A percentile compares a stretch with the other conserved stretches of the same genome.
Evolutionary conservation across 2,797 vertebrate genomes (phyloP).

Genomic region (Pseudochirops corinnae): DNA sequence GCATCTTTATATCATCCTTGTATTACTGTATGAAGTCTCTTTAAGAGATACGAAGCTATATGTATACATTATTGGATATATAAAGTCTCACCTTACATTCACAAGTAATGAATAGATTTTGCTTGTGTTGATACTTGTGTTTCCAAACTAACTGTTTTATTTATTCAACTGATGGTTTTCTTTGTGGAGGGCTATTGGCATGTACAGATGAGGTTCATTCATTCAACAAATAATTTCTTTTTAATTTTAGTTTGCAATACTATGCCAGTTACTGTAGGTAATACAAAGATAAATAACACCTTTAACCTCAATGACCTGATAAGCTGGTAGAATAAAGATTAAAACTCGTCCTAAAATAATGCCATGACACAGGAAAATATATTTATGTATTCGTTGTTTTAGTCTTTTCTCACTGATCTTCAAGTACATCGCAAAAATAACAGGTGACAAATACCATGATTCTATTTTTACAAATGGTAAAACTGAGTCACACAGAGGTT

Average conservation of each 20-base stretch:
- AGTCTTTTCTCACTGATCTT: constrained; percentile 27
- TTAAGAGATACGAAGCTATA: constrained; percentile 39
- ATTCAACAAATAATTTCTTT: constrained; percentile 23
- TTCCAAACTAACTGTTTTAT: background rate
- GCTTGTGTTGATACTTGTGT: background rate
- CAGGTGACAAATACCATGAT: constrained; percentile 13
- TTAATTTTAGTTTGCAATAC: background rate
- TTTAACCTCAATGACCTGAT: background rate
- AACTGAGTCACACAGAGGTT: constrained; percentile 53
- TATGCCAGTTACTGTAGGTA: background rate
- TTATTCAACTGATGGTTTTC: constrained; percentile 11
- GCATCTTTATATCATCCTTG: background rate
- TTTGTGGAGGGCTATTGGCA: constrained; percentile 19
- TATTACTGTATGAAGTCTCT: constrained; percentile 3
- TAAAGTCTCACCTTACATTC: background rate
- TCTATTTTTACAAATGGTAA: constrained; percentile 47
- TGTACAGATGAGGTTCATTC: constrained; percentile 8
- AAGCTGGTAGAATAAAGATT: constrained; percentile 2
- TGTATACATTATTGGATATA: background rate
- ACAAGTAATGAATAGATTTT: constrained; percentile 14
- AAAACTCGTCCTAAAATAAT: background rate
- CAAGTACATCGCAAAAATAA: constrained; percentile 13
- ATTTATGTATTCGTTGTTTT: constrained; percentile 7
- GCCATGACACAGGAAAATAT: background rate
- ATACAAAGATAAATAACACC: background rate